Percentiles rank a stretch among this genome's conserved stretches.
Evolutionary conservation across 2,797 vertebrate genomes (phyloP).

Genomic region (Syndactyla subalaris): DNA sequence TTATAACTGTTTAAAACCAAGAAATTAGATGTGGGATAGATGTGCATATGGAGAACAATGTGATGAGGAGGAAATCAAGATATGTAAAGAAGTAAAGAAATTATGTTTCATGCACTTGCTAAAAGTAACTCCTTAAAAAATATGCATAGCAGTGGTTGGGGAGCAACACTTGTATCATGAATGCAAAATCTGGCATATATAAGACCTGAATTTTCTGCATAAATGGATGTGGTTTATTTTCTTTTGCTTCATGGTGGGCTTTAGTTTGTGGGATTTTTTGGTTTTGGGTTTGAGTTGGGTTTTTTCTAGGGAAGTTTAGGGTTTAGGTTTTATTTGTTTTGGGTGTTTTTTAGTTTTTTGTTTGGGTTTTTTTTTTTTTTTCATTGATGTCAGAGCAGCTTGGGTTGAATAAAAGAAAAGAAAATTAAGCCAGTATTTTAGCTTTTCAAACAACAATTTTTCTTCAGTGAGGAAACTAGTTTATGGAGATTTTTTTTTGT

Average conservation of each 20-base stretch:
- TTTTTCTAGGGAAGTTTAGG: neutral
- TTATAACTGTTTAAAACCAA: neutral
- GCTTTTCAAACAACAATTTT: neutral
- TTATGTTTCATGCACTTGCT: neutral
- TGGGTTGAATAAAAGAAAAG: neutral
- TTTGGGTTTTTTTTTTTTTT: neutral
- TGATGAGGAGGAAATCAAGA: neutral
- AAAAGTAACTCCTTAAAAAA: neutral
- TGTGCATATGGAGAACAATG: neutral
- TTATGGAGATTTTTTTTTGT: neutral
- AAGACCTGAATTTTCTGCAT: neutral
- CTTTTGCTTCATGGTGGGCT: neutral
- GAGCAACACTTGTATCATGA: neutral
- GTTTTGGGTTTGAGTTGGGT: rapidly evolving
- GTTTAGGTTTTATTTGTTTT: neutral
- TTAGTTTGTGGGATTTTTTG: neutral
- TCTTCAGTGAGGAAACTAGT: neutral
- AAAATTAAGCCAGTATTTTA: neutral
- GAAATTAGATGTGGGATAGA: neutral
- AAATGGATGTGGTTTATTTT: neutral
- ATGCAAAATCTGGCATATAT: neutral
- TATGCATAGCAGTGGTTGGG: neutral
- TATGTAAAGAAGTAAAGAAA: neutral
- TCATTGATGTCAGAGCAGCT: neutral
- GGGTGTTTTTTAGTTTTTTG: too few relatives aligned